Percentiles rank a stretch among this genome's conserved stretches.
Conservation (phyloP, 64 coral and sea anemone genomes). For the Montipora sp. region DNA sequence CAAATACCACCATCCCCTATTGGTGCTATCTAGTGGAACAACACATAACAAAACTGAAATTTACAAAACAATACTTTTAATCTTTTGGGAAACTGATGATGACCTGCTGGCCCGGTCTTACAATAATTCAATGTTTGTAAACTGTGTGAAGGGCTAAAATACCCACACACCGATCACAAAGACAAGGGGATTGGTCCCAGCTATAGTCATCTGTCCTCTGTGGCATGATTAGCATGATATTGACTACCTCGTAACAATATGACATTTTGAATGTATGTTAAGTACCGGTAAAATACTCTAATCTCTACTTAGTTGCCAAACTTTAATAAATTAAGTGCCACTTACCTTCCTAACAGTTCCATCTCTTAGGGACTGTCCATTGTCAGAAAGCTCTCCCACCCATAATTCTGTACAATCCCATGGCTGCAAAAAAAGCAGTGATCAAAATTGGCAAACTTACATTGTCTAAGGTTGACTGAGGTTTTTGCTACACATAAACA, state of each 20-base stretch:
- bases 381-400: conserved; percentile 61
- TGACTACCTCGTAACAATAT: too few relatives aligned
- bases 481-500: too few relatives aligned
- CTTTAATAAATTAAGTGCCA: not conserved
- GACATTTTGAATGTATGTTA: too few relatives aligned
- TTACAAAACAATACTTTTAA: not conserved
- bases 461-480: not conserved
- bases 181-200: too few relatives aligned
- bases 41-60: not conserved
- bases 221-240: too few relatives aligned
- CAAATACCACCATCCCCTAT: conserved; percentile 72
- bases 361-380: conserved; percentile 76
- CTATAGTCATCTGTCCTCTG: too few relatives aligned
- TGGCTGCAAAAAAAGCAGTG: conserved; percentile 61
- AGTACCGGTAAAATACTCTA: too few relatives aligned
- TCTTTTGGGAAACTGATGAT: too few relatives aligned
- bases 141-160: too few relatives aligned
- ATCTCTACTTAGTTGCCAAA: not conserved
- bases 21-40: conserved; percentile 46
- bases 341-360: conserved; percentile 74
- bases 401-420: conserved; percentile 94
- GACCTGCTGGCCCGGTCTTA: too few relatives aligned
- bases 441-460: not conserved
- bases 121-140: too few relatives aligned
- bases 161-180: too few relatives aligned